These are phyloP conservation scores for Drosophila koepferae DNA, from an alignment of 2,888 invertebrate species.

Conservation along the genomic window DNA sequence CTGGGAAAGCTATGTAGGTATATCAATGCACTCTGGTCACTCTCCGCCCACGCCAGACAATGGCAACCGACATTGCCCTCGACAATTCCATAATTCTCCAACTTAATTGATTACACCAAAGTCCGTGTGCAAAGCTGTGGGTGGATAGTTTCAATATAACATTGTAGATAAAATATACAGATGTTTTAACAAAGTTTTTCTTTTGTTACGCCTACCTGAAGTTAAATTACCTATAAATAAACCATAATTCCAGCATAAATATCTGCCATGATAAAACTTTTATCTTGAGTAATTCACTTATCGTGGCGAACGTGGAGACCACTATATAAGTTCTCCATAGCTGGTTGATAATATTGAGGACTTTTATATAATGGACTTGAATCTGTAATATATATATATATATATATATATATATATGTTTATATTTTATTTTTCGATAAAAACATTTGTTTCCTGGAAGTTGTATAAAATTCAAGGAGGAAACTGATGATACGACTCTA, in stretches of 20 bases:
- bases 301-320: conserved; percentile 13
- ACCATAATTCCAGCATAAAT: conserved; percentile 23
- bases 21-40: conserved; percentile 6
- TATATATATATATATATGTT: neutral
- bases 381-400: neutral
- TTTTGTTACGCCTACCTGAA: conserved; percentile 8
- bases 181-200: conserved; percentile 34
- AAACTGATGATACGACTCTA: neutral
- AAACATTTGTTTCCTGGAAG: conserved; percentile 15
- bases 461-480: neutral
- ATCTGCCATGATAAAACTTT: conserved; percentile 28
- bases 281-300: conserved; percentile 21
- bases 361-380: conserved; percentile 13
- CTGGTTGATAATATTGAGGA: conserved; percentile 7
- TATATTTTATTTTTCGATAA: neutral
- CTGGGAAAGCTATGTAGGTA: conserved; percentile 21
- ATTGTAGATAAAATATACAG: conserved; percentile 33
- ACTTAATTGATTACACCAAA: conserved; percentile 69
- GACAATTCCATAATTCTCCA: conserved; percentile 58
- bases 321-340: neutral
- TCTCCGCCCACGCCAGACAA: conserved; percentile 58
- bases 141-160: conserved; percentile 24
- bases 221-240: conserved; percentile 9
- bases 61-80: conserved; percentile 47
- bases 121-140: conserved; percentile 48